phyloP scores from a whole-genome alignment of 2,797 vertebrate genomes.

The Syndactyla subalaris region DNA sequence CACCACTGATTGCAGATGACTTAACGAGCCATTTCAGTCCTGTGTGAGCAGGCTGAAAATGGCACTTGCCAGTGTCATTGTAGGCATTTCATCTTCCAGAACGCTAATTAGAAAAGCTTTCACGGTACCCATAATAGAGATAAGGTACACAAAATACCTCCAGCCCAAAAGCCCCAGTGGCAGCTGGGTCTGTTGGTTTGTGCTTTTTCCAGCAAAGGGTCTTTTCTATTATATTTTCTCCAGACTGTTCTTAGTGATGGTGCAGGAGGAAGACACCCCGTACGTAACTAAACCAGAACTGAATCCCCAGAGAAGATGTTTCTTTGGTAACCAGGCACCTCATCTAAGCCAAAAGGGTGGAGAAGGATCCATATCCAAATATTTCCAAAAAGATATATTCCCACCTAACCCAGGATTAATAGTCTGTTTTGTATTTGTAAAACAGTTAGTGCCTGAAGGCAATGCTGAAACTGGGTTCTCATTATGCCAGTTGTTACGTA shows the following conservation, averaged over 20 bases:
- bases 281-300: background rate
- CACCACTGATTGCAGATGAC: background rate
- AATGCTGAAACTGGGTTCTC: background rate
- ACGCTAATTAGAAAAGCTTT: constrained; percentile 14
- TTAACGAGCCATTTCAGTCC: constrained; percentile 22
- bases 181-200: background rate
- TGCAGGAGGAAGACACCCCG: background rate
- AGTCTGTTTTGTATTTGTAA: background rate
- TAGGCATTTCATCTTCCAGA: constrained; percentile 2
- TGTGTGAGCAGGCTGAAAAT: background rate
- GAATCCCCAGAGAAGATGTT: background rate
- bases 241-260: background rate
- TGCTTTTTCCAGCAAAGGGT: background rate
- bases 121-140: background rate
- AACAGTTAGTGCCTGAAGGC: background rate
- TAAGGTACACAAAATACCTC: background rate
- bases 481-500: background rate
- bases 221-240: background rate
- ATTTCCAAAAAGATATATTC: background rate
- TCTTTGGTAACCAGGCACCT: background rate
- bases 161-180: background rate
- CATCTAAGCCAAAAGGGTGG: background rate
- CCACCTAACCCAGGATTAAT: background rate
- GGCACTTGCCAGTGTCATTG: background rate
- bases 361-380: background rate